phyloP scores from a whole-genome alignment of 1,140 invertebrate genomes.

The Drosophila pseudoobscura region DNA sequence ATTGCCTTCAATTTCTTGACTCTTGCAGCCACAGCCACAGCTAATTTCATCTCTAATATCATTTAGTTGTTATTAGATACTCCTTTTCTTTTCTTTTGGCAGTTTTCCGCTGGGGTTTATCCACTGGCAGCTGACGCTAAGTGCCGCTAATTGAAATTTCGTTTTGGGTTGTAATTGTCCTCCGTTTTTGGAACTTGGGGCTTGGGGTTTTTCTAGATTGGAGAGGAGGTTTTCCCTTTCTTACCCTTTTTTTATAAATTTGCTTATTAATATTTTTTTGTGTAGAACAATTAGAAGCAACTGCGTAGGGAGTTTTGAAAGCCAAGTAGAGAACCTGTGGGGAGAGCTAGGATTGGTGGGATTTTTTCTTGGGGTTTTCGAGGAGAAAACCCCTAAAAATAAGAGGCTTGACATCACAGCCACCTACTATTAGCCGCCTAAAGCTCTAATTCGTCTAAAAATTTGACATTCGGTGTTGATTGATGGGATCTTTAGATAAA shows the following conservation, averaged over 20 bases:
- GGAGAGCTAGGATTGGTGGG: no score
- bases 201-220: slow-evolving; percentile 5
- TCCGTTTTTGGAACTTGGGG: slow-evolving; percentile 12
- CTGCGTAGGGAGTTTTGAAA: slow-evolving; percentile 11
- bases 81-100: slow-evolving; percentile 23
- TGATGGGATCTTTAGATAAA: no score
- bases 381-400: no score
- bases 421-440: no score
- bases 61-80: slow-evolving; percentile 78
- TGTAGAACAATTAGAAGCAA: slow-evolving; percentile 41
- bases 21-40: slow-evolving; percentile 12
- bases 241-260: slow-evolving; percentile 14
- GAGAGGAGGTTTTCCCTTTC: not conserved
- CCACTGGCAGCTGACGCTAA: slow-evolving; percentile 69
- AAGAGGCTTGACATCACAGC: no score
- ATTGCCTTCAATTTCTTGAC: slow-evolving; percentile 49
- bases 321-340: no score
- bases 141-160: slow-evolving; percentile 80
- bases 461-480: no score
- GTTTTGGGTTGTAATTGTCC: slow-evolving; percentile 68
- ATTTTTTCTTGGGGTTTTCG: no score
- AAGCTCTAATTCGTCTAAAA: no score
- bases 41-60: slow-evolving; percentile 73
- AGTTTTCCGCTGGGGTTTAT: slow-evolving; percentile 41
- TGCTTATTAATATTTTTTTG: slow-evolving; percentile 39